phyloP scores from a whole-genome alignment of 2,888 invertebrate species.

The Thecophora atra region DNA sequence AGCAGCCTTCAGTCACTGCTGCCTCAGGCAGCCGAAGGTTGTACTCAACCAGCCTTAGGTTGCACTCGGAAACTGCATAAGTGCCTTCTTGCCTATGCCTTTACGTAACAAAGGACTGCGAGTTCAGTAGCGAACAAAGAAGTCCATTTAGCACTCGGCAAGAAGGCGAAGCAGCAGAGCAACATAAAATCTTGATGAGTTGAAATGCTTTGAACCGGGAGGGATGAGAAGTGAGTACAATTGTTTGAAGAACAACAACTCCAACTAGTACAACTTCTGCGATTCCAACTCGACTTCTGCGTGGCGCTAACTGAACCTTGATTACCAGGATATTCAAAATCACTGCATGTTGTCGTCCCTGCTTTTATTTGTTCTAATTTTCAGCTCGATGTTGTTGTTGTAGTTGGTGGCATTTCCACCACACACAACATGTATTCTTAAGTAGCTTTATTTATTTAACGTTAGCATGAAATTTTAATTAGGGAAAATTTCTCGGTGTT shows the following conservation, averaged over 20 bases:
- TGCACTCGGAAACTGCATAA: background rate
- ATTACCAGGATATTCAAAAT: background rate
- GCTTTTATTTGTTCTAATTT: background rate
- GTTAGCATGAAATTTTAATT: conserved; percentile 37
- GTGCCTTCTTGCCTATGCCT: background rate
- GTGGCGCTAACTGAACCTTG: background rate
- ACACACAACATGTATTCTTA: conserved; percentile 6
- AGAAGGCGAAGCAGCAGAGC: too few relatives aligned
- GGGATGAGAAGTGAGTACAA: background rate
- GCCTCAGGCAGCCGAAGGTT: background rate
- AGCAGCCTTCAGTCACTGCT: background rate
- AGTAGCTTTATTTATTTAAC: conserved; percentile 26
- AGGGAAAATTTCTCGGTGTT: conserved; percentile 26
- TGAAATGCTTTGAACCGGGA: background rate
- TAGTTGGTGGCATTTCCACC: background rate
- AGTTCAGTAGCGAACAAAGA: background rate
- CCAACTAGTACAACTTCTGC: background rate
- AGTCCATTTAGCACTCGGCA: too few relatives aligned
- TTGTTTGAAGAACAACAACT: background rate
- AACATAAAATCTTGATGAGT: too few relatives aligned
- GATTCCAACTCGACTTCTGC: background rate
- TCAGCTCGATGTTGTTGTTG: background rate
- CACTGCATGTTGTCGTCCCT: too few relatives aligned
- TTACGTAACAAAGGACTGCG: background rate
- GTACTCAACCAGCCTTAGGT: too few relatives aligned